Percentiles rank a stretch among this genome's conserved stretches.
phyloP scores from a whole-genome alignment of 2,888 invertebrate species.

The Xanthia icteritia region DNA sequence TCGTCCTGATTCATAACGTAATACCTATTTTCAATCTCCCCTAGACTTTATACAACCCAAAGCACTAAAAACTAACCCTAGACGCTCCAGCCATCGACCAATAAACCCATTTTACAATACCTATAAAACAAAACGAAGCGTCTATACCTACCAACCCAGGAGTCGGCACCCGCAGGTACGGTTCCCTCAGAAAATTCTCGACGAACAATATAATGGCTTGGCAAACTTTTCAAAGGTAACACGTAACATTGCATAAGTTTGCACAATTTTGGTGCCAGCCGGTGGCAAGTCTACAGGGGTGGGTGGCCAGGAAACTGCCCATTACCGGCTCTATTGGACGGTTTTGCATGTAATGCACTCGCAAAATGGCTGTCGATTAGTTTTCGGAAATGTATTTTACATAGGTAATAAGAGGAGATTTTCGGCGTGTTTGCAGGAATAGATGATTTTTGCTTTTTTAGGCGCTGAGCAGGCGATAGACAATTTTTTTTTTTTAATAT shows the following conservation, averaged over 20 bases:
- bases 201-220: conserved; percentile 64
- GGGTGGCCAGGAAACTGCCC: conserved; percentile 54
- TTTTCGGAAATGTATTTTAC: conserved; percentile 26
- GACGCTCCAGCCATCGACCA: background rate
- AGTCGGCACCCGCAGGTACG: conserved; percentile 56
- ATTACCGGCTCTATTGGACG: conserved; percentile 33
- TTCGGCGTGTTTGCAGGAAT: background rate
- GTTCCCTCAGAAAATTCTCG: conserved; percentile 49
- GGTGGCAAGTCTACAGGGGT: conserved; percentile 74
- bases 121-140: conserved; percentile 38
- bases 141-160: background rate
- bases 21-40: background rate
- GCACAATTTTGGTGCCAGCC: conserved; percentile 72
- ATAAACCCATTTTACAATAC: conserved; percentile 38
- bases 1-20: background rate
- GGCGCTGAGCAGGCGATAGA: too few relatives aligned
- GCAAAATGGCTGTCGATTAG: conserved; percentile 32
- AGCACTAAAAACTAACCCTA: conserved; percentile 19
- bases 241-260: conserved; percentile 77
- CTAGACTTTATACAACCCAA: background rate
- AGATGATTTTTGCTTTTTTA: background rate
- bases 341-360: conserved; percentile 57
- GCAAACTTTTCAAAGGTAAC: conserved; percentile 67
- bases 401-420: conserved; percentile 10
- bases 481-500: too few relatives aligned